phyloP scores from a whole-genome alignment of 2,797 vertebrate genomes.

The Poeciliopsis infans region DNA sequence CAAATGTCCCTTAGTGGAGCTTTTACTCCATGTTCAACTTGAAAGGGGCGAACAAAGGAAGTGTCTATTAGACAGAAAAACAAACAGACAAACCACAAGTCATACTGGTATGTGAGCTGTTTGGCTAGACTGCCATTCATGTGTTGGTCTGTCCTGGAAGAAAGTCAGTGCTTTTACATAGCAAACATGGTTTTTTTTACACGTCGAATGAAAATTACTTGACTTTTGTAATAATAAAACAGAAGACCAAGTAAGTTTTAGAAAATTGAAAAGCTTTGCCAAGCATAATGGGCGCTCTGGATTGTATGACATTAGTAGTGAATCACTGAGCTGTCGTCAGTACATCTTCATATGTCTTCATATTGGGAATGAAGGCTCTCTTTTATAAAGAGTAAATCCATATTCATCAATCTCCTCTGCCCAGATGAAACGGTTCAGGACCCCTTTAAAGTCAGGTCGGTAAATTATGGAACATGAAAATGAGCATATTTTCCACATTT shows the following conservation, averaged over 20 bases:
- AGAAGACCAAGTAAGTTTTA: conserved; percentile 18
- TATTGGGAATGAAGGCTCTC: conserved; percentile 45
- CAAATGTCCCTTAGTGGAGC: conserved; percentile 36
- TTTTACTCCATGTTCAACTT: conserved; percentile 52
- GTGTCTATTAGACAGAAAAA: conserved; percentile 86
- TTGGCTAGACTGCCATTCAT: conserved; percentile 66
- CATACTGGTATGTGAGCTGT: conserved; percentile 80
- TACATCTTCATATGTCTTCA: conserved; percentile 47
- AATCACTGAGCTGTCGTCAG: conserved; percentile 61
- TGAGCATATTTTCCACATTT: conserved; percentile 70
- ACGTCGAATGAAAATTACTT: conserved; percentile 42
- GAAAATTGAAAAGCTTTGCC: conserved; percentile 24
- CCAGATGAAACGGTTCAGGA: conserved; percentile 47
- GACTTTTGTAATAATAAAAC: conserved; percentile 46
- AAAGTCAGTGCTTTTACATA: conserved; percentile 45
- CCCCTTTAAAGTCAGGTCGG: conserved; percentile 50
- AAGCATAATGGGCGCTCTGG: conserved; percentile 47
- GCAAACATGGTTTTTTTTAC: conserved; percentile 61
- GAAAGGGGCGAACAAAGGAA: conserved; percentile 76
- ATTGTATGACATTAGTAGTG: conserved; percentile 51
- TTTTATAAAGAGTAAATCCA: conserved; percentile 56
- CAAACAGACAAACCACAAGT: conserved; percentile 80
- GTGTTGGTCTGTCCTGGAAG: conserved; percentile 72
- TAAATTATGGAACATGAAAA: conserved; percentile 73
- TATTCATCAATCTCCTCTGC: conserved; percentile 60